Base-by-base conservation (phyloP, 2,888 invertebrate species). In the Lamellibrachia satsuma region DNA sequence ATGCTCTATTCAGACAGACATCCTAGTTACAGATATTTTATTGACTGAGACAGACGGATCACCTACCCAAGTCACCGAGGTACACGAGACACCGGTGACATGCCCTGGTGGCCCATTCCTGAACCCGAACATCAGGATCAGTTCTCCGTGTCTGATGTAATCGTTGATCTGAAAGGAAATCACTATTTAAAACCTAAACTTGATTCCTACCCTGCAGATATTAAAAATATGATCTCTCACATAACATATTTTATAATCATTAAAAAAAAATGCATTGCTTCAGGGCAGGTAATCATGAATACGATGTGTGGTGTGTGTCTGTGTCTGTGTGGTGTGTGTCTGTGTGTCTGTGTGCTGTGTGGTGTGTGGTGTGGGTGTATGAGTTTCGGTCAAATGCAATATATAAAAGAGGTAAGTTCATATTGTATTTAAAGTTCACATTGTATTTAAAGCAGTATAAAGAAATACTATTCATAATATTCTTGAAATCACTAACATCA, bases 81-180 rank as follows among this genome's bases (percentile, higher is more conserved):
- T 98, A 99, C 94, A 99, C 97, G 91, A 99, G 97, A 96, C 98
- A 98, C 55, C 98, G 97, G 96, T 99, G 98, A 92, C 94, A 98
- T 39, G 98, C 97, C 94, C 97, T 97, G 93, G 97, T 97, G 0
- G 98, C 98, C 97, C 98, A 98, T 93, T 97, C 97, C 93, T 95
- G 94, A 52, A 96, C 95, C 90, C 95, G 94, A 11, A 93, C 57
- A 3, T 93, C 93, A 6, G 92, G 93, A 7, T 94, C 93, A 7
- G 57, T 91, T 92, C 93, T 94, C n/a, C 92, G 57, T 52, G 22
- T 22, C 52, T 60, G 90, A 57, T 55, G 57, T 15, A 91, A 6
- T 75, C 75, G 75, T 75, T 75, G 75, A 75, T 75, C 75, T 75
- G n/a, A 75, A 75, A 75, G 11, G 75, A 15, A 75, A 75, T 75